Evolutionary conservation across 1,140 invertebrate species (phyloP).

Genomic region (Drosophila trapezifrons): DNA sequence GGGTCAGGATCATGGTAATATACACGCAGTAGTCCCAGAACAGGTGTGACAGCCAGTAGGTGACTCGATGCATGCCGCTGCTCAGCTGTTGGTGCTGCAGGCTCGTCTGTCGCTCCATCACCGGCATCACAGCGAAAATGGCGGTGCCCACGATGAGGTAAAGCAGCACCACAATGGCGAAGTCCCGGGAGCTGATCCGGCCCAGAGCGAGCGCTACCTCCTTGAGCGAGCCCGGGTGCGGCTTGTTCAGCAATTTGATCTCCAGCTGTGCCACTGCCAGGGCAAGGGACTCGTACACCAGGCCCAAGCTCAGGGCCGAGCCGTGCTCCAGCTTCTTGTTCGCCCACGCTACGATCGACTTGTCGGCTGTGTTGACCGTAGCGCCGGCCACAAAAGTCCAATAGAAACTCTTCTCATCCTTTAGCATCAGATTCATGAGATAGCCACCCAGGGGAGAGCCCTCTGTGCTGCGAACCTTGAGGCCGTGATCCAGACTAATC

Average conservation of each 20-base stretch:
- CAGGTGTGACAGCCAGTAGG: conserved; percentile 89
- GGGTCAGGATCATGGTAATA: neutral
- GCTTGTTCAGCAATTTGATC: conserved; percentile 46
- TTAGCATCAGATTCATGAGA: neutral
- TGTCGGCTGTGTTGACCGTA: conserved; percentile 63
- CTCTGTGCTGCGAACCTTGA: neutral
- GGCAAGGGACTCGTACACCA: conserved; percentile 86
- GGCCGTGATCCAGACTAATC: neutral
- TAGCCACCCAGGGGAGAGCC: neutral
- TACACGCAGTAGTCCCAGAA: conserved; percentile 86
- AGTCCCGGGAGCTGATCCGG: conserved; percentile 85
- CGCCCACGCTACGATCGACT: conserved; percentile 85
- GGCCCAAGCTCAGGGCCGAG: conserved; percentile 86
- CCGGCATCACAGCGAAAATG: conserved; percentile 88
- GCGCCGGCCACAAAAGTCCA: conserved; percentile 84
- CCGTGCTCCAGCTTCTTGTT: conserved; percentile 88
- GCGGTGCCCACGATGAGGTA: conserved; percentile 84
- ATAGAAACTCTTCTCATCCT: neutral
- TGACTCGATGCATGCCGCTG: conserved; percentile 88
- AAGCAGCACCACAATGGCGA: conserved; percentile 86
- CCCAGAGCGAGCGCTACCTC: conserved; percentile 36
- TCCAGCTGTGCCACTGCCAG: neutral
- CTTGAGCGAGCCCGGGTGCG: neutral
- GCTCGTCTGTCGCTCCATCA: conserved; percentile 86
- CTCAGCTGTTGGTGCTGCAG: conserved; percentile 86